Percentiles rank a stretch among this genome's conserved stretches.
Evolutionary conservation across 2,113 vertebrate genomes (phyloP).

Genomic region (Maccullochella peelii): DNA sequence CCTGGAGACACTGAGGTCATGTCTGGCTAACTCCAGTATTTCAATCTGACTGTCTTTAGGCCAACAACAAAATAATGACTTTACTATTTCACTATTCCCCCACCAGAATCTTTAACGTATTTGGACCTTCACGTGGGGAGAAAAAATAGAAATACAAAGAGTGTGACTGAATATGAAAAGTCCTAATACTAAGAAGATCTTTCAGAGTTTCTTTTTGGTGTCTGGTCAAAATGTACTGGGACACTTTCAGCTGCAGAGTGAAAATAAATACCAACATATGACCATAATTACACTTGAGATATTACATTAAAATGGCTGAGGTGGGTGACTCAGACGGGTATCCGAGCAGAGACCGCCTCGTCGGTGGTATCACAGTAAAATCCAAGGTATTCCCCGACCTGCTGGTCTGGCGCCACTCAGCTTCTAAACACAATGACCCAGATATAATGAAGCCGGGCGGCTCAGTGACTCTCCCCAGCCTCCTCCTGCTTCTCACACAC

Average conservation of each 20-base stretch:
- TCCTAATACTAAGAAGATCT: too few relatives aligned
- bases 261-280: neutral
- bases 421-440: conserved; percentile 41
- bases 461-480: conserved; percentile 31
- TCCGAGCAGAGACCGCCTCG: neutral
- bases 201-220: neutral
- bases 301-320: neutral
- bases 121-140: too few relatives aligned
- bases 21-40: too few relatives aligned
- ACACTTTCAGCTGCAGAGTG: neutral
- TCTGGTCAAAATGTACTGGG: neutral
- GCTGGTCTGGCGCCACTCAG: conserved; percentile 40
- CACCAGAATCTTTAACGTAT: too few relatives aligned
- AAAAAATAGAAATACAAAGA: too few relatives aligned
- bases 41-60: too few relatives aligned
- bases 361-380: neutral
- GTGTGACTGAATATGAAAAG: too few relatives aligned
- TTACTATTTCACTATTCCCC: too few relatives aligned
- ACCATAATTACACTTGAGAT: neutral
- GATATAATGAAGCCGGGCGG: conserved; percentile 19
- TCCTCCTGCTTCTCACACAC: conserved; percentile 29
- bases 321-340: neutral
- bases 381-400: conserved; percentile 41
- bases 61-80: too few relatives aligned
- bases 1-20: too few relatives aligned